Evolutionary conservation across 1,140 invertebrate genomes (phyloP).

Genomic region (Coboldia fuscipes): DNA sequence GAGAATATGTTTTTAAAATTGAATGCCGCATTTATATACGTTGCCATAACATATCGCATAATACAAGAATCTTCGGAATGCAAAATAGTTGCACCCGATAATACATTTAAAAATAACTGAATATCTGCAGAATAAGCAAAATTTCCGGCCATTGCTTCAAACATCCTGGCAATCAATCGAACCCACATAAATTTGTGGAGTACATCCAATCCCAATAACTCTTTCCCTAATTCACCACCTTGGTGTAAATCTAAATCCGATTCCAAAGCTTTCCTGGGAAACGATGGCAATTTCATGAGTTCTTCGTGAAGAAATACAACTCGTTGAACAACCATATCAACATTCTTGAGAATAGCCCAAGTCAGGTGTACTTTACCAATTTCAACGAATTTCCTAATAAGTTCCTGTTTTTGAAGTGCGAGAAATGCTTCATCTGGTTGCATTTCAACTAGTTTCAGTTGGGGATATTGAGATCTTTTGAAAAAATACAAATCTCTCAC

Average conservation of each 20-base stretch:
- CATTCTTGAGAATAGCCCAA: slow-evolving; percentile 77
- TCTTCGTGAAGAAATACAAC: slow-evolving; percentile 99
- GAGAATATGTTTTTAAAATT: slow-evolving; percentile 99
- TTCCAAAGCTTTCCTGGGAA: slow-evolving; percentile 93
- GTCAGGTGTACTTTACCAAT: slow-evolving; percentile 83
- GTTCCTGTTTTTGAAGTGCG: slow-evolving; percentile 78
- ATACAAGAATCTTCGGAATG: slow-evolving; percentile 94
- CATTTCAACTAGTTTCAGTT: slow-evolving; percentile 87
- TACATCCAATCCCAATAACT: slow-evolving; percentile 82
- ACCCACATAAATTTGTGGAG: slow-evolving; percentile 99
- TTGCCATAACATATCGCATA: slow-evolving; percentile 85
- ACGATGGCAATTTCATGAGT: slow-evolving; percentile 93
- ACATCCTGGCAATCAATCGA: slow-evolving; percentile 88
- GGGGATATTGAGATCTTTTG: slow-evolving; percentile 93
- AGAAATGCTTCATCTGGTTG: slow-evolving; percentile 76
- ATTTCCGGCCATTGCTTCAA: slow-evolving; percentile 95
- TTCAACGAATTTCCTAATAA: slow-evolving; percentile 90
- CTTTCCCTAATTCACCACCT: slow-evolving; percentile 75
- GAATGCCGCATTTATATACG: slow-evolving; percentile 91
- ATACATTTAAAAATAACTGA: slow-evolving; percentile 90
- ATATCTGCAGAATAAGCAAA: slow-evolving; percentile 96
- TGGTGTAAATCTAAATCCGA: slow-evolving; percentile 87
- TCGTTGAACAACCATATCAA: slow-evolving; percentile 81
- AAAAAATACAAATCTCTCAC: slow-evolving; percentile 98
- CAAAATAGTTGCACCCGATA: slow-evolving; percentile 90